A percentile compares a stretch with the other conserved stretches of the same genome.
Conservation (phyloP, 2,888 invertebrate species). For the Clivina fossor region DNA sequence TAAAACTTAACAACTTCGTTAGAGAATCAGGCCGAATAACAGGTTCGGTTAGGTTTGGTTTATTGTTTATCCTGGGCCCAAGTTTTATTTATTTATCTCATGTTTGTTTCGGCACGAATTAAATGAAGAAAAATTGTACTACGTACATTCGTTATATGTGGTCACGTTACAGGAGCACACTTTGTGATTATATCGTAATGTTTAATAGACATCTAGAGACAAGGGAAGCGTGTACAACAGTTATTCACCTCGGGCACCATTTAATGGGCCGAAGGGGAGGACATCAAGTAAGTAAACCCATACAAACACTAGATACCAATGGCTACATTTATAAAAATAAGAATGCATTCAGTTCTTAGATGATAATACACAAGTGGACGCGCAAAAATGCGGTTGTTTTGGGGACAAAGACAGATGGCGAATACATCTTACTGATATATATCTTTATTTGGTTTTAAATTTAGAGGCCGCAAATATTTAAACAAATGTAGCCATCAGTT, state of each 20-base stretch:
- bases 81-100: too few species aligned
- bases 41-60: too few species aligned
- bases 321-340: slow-evolving; percentile 20
- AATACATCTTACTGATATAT: too few species aligned
- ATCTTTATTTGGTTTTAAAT: too few species aligned
- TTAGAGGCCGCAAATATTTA: too few species aligned
- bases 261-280: slow-evolving; percentile 13
- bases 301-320: slow-evolving; percentile 9
- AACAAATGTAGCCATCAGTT: slow-evolving; percentile 24
- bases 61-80: slow-evolving; percentile 20
- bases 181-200: slow-evolving; percentile 30
- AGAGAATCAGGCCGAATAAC: too few species aligned
- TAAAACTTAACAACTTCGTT: too few species aligned
- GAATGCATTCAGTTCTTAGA: background rate
- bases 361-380: too few species aligned
- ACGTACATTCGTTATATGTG: slow-evolving; percentile 18
- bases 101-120: slow-evolving; percentile 9
- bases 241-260: slow-evolving; percentile 11
- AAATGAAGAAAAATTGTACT: slow-evolving; percentile 17
- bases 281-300: slow-evolving; percentile 29
- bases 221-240: slow-evolving; percentile 33
- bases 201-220: slow-evolving; percentile 33
- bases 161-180: slow-evolving; percentile 31
- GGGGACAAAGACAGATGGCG: too few species aligned
- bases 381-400: too few species aligned